These are phyloP conservation scores for Ptychodera flava DNA, from an alignment of 35 echinoderm and acorn worm species.

Conservation along the genomic window DNA sequence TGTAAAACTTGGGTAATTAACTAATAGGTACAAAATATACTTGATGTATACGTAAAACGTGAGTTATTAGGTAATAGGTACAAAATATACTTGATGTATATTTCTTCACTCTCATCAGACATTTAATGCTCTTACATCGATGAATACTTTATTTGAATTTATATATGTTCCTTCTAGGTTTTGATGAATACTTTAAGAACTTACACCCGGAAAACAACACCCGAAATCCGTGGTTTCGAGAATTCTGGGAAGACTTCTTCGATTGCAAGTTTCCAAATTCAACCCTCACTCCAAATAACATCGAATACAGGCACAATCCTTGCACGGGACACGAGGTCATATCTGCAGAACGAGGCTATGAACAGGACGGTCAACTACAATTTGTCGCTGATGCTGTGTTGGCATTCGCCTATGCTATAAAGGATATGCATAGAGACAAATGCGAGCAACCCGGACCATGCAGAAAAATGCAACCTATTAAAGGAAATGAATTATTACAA, in stretches of 20 bases:
- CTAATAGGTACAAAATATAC: too few relatives aligned
- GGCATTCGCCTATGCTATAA: constrained; percentile 70
- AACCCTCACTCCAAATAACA: not conserved
- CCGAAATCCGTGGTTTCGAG: constrained; percentile 68
- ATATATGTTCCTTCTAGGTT: constrained; percentile 46
- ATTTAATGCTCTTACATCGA: too few relatives aligned
- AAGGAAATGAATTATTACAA: constrained; percentile 39
- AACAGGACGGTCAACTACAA: constrained; percentile 25
- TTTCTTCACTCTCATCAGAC: too few relatives aligned
- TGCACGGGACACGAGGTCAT: not conserved
- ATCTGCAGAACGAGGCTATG: not conserved
- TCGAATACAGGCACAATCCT: not conserved
- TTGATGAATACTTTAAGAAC: constrained; percentile 64
- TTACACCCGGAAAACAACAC: constrained; percentile 39
- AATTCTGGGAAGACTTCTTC: constrained; percentile 82
- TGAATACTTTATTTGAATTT: too few relatives aligned
- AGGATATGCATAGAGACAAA: constrained; percentile 59
- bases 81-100: too few relatives aligned
- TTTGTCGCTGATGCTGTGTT: constrained; percentile 75
- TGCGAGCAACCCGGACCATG: constrained; percentile 55
- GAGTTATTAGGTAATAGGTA: too few relatives aligned
- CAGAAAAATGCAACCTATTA: constrained; percentile 41
- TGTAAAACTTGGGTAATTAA: too few relatives aligned
- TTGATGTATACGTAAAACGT: too few relatives aligned
- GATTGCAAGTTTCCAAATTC: constrained; percentile 43